Conservation (phyloP, 2,113 vertebrate species). For the mouse (Mus musculus) region GRCm39 chr10:56854001-56854500, state of each 20-base stretch:
- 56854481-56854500: not conserved
- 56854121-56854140: conserved; percentile 66
- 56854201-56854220: conserved; percentile 71
- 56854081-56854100: not conserved
- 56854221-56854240: conserved; percentile 82
- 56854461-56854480: not conserved
- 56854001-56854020: not conserved
- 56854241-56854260: conserved; percentile 71
- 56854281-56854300: conserved; percentile 50
- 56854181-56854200: conserved; percentile 65
- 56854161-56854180: conserved; percentile 69
- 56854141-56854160: conserved; percentile 65
- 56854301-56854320: conserved; percentile 62
- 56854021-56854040: conserved; percentile 5
- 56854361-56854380: not conserved
- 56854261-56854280: conserved; percentile 61
- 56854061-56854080: not conserved
- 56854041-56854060: conserved; percentile 8
- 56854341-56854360: conserved; percentile 12
- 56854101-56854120: conserved; percentile 30
- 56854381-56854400: not conserved
- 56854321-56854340: not conserved
- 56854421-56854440: not conserved
- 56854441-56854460: not conserved
- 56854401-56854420: not conserved